Evolutionary conservation across 2,797 vertebrate species (phyloP), one percentile per base, ranked within the genome.

Genomic region (Cyprinodon diabolis): DNA sequence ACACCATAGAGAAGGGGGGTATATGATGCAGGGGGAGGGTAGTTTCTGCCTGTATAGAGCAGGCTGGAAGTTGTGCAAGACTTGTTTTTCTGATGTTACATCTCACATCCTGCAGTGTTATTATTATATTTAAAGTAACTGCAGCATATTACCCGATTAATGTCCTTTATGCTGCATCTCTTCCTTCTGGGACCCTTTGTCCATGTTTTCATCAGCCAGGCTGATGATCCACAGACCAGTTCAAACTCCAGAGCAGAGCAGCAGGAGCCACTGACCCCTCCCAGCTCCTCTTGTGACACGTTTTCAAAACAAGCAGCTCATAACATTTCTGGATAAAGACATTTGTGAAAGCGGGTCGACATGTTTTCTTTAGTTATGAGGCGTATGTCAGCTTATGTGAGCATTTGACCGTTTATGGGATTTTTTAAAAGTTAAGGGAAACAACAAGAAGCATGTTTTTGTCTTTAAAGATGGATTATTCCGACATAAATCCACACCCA

Each of bases 131-230:
- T 67, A 67, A 71, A 51, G 56, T 69, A 79, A 81, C 69, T 6
- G 35, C 40, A 25, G 13, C 0, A 23, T 54, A 23, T 43, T 63
- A 19, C 19, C 60, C 13, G 11, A 11, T 52, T 73, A 65, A 69
- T 56, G 70, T 65, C 37, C 40, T 78, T 45, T 23, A 23, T 7
- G 62, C 13, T 45, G 40, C 14, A n/a, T 2, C 48, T 21, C 40
- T 66, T 13, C 52, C 79, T 43, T 77, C 51, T 65, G 37, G 49
- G 66, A 75, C 71, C 80, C 76, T 84, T 92, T 92, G 90, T 92
- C 83, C 85, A 43, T 93, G 91, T 95, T 95, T 93, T 94, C 56
- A 15, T 89, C 72, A 65, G 75, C 62, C 57, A 67, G 77, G 48
- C 58, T 76, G 72, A 75, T 77, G 69, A 54, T 69, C 69, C 77